Evolutionary conservation across 2,888 invertebrate genomes (phyloP), one percentile per base, ranked within the genome.

Genomic region (Enoplolaimus lenunculus): DNA sequence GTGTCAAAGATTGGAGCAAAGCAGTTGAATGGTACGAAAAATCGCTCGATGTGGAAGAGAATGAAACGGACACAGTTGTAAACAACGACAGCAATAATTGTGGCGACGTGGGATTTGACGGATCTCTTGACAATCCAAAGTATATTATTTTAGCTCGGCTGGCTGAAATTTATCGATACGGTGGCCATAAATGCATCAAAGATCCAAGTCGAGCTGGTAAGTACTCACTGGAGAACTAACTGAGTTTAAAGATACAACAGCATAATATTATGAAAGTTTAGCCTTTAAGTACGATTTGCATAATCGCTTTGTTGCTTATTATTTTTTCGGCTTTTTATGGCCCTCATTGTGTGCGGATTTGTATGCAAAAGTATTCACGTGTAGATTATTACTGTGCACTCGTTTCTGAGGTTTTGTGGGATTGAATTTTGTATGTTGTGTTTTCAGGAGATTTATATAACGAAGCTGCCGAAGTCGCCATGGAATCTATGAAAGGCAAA

Each of bases 401-500:
- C n/a, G n/a, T n/a, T n/a, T n/a, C n/a, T n/a, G n/a, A n/a, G n/a
- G n/a, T n/a, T n/a, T n/a, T n/a, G n/a, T n/a, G n/a, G n/a, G n/a
- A n/a, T n/a, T n/a, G n/a, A n/a, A n/a, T n/a, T n/a, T n/a, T n/a
- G n/a, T n/a, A n/a, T n/a, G n/a, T n/a, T n/a, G n/a, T n/a, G n/a
- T n/a, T 77, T 78, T 3, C 74, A 81, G 82, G 82, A 69, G 84
- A 84, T 71, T 75, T 84, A 74, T 85, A 81, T 77, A 83, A 77
- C 72, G 80, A 81, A 73, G 85, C 85, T 31, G 85, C 84, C n/a
- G 85, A 86, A 71, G 78, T 78, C 26, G 85, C 85, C 0, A 84
- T 83, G 79, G 82, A 80, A 69, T 81, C 82, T n/a, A 84, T 84
- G 84, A 84, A 85, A 73, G 85, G 85, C 31, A 81, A 84, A 71